phyloP scores from a whole-genome alignment of 2,888 invertebrate genomes.

The Tetrapedia diversipes region DNA sequence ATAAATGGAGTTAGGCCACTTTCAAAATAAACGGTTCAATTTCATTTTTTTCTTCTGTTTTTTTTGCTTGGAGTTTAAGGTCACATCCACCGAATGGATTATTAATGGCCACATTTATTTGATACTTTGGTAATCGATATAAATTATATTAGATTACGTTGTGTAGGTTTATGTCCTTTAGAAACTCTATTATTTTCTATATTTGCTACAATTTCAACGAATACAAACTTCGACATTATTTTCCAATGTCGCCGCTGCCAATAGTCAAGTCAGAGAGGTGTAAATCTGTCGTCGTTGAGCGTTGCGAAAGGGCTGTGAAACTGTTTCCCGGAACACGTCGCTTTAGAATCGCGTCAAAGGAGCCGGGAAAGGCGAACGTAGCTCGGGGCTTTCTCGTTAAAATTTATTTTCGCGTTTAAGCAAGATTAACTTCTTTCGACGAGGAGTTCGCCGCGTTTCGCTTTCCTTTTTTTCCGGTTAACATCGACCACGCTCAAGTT shows the following conservation, averaged over 20 bases:
- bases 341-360: slow-evolving; percentile 4
- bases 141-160: too few relatives aligned
- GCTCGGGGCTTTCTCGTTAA: slow-evolving; percentile 1
- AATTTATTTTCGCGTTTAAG: slow-evolving; percentile 18
- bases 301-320: background rate
- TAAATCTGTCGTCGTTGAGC: background rate
- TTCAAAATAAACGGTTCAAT: too few relatives aligned
- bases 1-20: too few relatives aligned
- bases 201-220: background rate
- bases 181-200: too few relatives aligned
- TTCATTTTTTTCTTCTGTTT: too few relatives aligned
- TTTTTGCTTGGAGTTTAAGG: too few relatives aligned
- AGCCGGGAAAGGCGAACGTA: background rate
- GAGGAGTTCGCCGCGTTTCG: background rate
- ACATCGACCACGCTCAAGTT: background rate
- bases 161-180: too few relatives aligned
- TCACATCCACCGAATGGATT: too few relatives aligned
- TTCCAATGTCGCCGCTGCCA: background rate
- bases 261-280: background rate
- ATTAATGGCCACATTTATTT: too few relatives aligned
- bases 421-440: background rate
- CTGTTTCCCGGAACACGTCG: background rate
- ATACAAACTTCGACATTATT: background rate
- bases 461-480: slow-evolving; percentile 7
- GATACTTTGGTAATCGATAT: background rate